A percentile compares a stretch with the other conserved stretches of the same genome.
These are phyloP conservation scores for Agrochola macilenta DNA, from an alignment of 2,888 invertebrate genomes.

Conservation along the genomic window DNA sequence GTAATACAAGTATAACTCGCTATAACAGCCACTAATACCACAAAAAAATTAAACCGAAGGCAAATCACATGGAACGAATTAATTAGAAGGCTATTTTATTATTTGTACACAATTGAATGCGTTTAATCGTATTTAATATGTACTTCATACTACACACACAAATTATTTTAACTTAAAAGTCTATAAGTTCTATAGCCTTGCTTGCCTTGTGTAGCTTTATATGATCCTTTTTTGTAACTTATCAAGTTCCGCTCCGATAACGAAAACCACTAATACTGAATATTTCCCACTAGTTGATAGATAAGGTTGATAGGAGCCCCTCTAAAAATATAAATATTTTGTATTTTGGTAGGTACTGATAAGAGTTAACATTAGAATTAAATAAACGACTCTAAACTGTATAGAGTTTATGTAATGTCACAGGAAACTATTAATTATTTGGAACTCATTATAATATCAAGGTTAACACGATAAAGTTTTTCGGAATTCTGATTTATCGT, in stretches of 20 bases:
- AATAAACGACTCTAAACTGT: not conserved
- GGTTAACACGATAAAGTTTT: constrained; percentile 24
- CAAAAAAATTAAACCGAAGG: not conserved
- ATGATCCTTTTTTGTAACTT: constrained; percentile 44
- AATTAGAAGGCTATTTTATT: not conserved
- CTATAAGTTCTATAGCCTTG: constrained; percentile 6
- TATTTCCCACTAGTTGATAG: constrained; percentile 41
- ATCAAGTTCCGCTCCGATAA: constrained; percentile 67
- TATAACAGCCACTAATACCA: too few species aligned
- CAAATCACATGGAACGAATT: not conserved
- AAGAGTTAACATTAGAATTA: constrained; percentile 11
- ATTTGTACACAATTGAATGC: too few species aligned
- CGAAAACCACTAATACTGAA: constrained; percentile 44
- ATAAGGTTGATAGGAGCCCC: constrained; percentile 26
- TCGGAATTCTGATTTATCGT: not conserved
- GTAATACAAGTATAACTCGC: too few species aligned
- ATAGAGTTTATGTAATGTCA: not conserved
- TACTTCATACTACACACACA: too few species aligned
- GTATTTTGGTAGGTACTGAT: constrained; percentile 20
- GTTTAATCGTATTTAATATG: too few species aligned
- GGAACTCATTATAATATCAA: constrained; percentile 9
- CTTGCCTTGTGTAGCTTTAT: constrained; percentile 20
- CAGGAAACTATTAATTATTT: constrained; percentile 17
- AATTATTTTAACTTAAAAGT: constrained; percentile 2
- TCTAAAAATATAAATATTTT: constrained; percentile 27